A percentile compares a stretch with the other conserved stretches of the same genome.
These are phyloP conservation scores for Brachyalestes nurse DNA, from an alignment of 2,797 vertebrate species.

Conservation along the genomic window DNA sequence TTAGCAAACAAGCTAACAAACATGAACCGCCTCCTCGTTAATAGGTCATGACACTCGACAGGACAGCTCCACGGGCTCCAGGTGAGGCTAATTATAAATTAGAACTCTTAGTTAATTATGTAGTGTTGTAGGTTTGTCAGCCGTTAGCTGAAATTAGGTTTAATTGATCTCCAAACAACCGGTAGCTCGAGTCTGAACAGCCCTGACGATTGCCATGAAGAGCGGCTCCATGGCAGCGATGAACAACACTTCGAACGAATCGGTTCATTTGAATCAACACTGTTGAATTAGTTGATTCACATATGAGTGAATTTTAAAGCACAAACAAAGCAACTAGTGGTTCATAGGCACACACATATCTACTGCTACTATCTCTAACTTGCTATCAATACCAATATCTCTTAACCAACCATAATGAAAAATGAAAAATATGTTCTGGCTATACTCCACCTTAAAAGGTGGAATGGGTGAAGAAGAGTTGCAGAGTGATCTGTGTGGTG, in stretches of 20 bases:
- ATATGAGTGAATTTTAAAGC: background rate
- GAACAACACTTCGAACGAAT: background rate
- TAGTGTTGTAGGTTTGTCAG: background rate
- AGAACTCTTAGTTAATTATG: background rate
- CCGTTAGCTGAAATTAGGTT: background rate
- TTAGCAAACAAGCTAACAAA: conserved; percentile 27
- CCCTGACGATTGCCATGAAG: conserved; percentile 42
- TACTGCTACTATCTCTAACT: too few relatives aligned
- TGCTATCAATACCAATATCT: too few relatives aligned
- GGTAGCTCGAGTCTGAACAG: background rate
- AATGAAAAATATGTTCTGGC: too few relatives aligned
- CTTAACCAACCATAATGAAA: too few relatives aligned
- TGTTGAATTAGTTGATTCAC: background rate
- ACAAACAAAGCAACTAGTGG: too few relatives aligned
- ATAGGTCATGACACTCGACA: background rate
- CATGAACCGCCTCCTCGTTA: background rate
- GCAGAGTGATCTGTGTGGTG: too few relatives aligned
- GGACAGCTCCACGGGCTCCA: background rate
- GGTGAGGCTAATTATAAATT: background rate
- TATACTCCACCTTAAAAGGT: too few relatives aligned
- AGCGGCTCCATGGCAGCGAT: conserved; percentile 10
- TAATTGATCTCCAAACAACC: background rate
- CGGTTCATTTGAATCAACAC: background rate
- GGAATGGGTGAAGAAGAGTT: too few relatives aligned
- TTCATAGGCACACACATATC: too few relatives aligned